Conservation (phyloP, 2,888 invertebrate species). For the Temnothorax rugatulus region DNA sequence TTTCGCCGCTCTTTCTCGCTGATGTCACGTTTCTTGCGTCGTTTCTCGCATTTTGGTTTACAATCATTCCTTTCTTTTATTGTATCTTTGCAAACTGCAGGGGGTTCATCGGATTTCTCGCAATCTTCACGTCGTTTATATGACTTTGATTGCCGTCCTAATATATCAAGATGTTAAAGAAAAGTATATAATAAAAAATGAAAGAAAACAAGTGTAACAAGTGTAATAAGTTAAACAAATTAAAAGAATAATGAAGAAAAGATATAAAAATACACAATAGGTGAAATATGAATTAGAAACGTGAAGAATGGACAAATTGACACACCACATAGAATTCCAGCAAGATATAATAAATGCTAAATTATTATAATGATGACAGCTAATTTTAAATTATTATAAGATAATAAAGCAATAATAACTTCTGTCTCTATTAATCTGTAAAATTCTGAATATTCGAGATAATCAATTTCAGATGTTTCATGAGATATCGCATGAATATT, state of each 20-base stretch:
- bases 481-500: background rate
- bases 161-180: background rate
- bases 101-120: background rate
- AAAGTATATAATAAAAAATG: background rate
- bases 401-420: background rate
- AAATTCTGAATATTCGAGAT: background rate
- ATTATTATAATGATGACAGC: background rate
- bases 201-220: background rate
- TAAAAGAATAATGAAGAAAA: background rate
- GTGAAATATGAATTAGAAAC: background rate
- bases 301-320: background rate
- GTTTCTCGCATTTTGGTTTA: conserved; percentile 6
- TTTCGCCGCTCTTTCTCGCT: background rate
- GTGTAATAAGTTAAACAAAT: background rate
- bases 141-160: background rate
- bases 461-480: conserved; percentile 8
- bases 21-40: background rate
- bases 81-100: background rate
- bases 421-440: background rate
- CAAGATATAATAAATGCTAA: background rate
- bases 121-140: background rate
- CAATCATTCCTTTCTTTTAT: background rate
- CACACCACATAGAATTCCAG: background rate
- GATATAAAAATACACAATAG: background rate
- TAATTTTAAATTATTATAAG: background rate